Base-by-base conservation (phyloP, 1,140 invertebrate species). In the Tetragnatha versicolor region DNA sequence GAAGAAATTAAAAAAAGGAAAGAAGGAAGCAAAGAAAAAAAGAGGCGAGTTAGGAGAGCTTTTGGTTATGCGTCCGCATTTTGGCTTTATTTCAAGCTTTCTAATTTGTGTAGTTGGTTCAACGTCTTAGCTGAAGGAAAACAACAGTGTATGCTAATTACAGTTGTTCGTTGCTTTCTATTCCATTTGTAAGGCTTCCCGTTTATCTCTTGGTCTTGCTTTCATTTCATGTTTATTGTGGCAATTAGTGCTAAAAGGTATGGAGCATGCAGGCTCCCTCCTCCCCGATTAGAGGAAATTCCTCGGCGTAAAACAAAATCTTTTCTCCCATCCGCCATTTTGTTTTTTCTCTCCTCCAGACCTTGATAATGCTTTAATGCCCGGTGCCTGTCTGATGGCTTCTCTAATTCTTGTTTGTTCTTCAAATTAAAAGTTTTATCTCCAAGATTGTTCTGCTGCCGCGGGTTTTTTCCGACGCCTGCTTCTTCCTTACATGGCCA, bases 21-120 rank as follows among this genome's bases (percentile, higher is more conserved):
- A 31, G 51, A 49, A 51, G 37, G 20, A 9, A 22, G 10, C 7
- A 47, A 31, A 35, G 22, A n/a, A n/a, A n/a, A n/a, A n/a, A n/a
- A n/a, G n/a, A n/a, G n/a, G n/a, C n/a, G n/a, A n/a, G n/a, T n/a
- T n/a, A n/a, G n/a, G n/a, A n/a, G n/a, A n/a, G 29, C 29, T 65
- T 72, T 47, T 39, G 60, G 60, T 66, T 75, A 75, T 77, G 73
- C 73, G 45, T 65, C 33, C 61, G 73, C 73, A 77, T 77, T 77
- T 77, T 77, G 73, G 73, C 73, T 77, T 77, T 77, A 77, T 77
- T 77, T 77, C 61, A 77, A 77, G 73, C 73, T 77, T 77, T 77
- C 73, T 77, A 77, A 77, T 77, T 77, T 77, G 73, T 77, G 73
- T 39, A 77, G 73, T 55, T 66, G 47, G 73, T 53, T 77, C 60